phyloP scores from a whole-genome alignment of 2,113 vertebrate species.

The Xenopus borealis region DNA sequence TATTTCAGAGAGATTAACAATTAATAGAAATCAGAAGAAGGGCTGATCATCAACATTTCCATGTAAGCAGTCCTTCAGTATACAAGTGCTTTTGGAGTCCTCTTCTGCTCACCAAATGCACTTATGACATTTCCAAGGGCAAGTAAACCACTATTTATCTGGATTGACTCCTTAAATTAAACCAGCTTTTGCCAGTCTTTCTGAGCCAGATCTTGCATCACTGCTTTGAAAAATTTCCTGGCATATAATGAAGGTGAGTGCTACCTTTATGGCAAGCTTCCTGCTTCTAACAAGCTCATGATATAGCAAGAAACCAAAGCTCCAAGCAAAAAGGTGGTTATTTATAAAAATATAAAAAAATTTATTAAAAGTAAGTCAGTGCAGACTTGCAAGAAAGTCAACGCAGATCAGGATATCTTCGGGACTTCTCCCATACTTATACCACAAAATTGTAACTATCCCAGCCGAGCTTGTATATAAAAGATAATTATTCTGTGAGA shows the following conservation, averaged over 20 bases:
- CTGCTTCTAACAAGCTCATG: conserved; percentile 71
- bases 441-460: too few relatives aligned
- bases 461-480: too few relatives aligned
- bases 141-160: conserved; percentile 82
- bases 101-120: conserved; percentile 74
- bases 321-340: too few relatives aligned
- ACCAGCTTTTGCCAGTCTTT: conserved; percentile 79
- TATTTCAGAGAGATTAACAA: conserved; percentile 84
- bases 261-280: conserved; percentile 75
- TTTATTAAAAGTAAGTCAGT: too few relatives aligned
- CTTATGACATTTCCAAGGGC: conserved; percentile 88
- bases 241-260: conserved; percentile 75
- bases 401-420: too few relatives aligned
- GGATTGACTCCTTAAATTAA: conserved; percentile 81
- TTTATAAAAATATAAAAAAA: too few relatives aligned
- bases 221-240: conserved; percentile 55
- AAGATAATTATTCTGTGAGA: too few relatives aligned
- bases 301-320: conserved; percentile 40
- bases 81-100: conserved; percentile 86
- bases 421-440: too few relatives aligned
- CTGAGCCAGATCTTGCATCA: conserved; percentile 67
- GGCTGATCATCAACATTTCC: conserved; percentile 90
- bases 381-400: too few relatives aligned
- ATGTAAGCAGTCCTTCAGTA: conserved; percentile 85
- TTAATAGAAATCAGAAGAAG: conserved; percentile 76